A percentile compares a stretch with the other conserved stretches of the same genome.
phyloP scores from a whole-genome alignment of 2,797 vertebrate species.

The Ambastaia sidthimunki region DNA sequence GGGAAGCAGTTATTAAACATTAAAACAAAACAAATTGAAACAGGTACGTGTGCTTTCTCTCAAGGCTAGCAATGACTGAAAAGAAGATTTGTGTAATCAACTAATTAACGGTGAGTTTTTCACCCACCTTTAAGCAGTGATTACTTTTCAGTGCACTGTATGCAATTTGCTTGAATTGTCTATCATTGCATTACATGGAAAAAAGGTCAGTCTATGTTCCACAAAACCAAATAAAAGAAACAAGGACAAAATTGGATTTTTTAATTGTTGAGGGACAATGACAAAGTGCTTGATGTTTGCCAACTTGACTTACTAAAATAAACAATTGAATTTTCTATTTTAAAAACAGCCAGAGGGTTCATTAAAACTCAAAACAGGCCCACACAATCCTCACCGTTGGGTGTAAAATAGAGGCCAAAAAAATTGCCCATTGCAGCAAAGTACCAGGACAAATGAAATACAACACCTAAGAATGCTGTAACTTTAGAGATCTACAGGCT shows the following conservation, averaged over 20 bases:
- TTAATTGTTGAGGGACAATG: conserved; percentile 32
- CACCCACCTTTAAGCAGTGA: conserved; percentile 37
- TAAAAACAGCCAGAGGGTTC: background rate
- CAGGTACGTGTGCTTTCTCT: conserved; percentile 32
- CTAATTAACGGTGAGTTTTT: conserved; percentile 50
- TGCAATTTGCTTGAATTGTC: background rate
- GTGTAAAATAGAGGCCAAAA: conserved; percentile 35
- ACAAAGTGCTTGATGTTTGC: conserved; percentile 20
- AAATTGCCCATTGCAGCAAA: conserved; percentile 62
- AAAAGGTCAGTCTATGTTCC: conserved; percentile 3
- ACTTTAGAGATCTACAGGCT: conserved; percentile 53
- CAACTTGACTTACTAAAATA: background rate
- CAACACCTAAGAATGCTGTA: conserved; percentile 56
- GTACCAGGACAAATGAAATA: conserved; percentile 64
- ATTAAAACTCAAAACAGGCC: background rate
- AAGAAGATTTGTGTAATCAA: conserved; percentile 41
- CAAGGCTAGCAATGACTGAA: conserved; percentile 43
- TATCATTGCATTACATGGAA: background rate
- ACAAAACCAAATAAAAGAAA: background rate
- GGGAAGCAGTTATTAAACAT: conserved; percentile 32
- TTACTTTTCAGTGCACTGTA: conserved; percentile 13
- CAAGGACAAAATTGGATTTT: conserved; percentile 24
- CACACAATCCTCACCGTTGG: background rate
- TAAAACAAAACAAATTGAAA: conserved; percentile 6
- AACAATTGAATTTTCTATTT: background rate